Evolutionary conservation across 2,797 vertebrate species (phyloP), one percentile per base, ranked within the genome.

Genomic region (Craterocephalus amniculus): DNA sequence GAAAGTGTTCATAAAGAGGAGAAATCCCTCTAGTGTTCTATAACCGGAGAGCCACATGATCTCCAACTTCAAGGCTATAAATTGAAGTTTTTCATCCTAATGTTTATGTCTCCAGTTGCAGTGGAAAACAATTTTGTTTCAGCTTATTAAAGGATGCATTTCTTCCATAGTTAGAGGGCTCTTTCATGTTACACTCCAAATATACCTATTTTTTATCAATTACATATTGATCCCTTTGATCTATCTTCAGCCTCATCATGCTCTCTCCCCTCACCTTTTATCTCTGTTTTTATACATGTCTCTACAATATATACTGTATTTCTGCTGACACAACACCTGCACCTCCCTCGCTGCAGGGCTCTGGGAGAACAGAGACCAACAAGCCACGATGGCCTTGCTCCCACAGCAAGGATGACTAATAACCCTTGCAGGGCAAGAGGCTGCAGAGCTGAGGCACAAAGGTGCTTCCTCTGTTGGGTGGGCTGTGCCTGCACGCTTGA

Each of bases 231-330:
- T 87, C 84, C 63, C 68, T 84, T 77, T 70, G 55, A 88, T 83
- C 81, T 63, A 81, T 78, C 76, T 61, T 72, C 66, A 58, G 58
- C 63, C 61, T 79, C 63, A 61, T 67, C 72, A 60, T 57, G 67
- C 58, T 63, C 68, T 70, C 78, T 66, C 74, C 73, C 72, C 63
- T 58, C 13, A 64, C 67, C 67, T 69, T 81, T 83, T 85, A 81
- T 80, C 79, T 86, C 80, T 85, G 79, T 83, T 86, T 91, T 87
- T 85, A 86, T 87, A 80, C 73, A 78, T 74, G 74, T 80, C 74
- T 78, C 74, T 55, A 72, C 69, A 80, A 66, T 74, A 66, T 59
- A 76, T 18, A 60, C 67, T 58, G 74, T 29, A 60, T 86, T 90
- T 88, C 68, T 88, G 86, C 89, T 89, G 86, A 90, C 87, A 67